A percentile compares a stretch with the other conserved stretches of the same genome.
phyloP scores from a whole-genome alignment of 2,888 invertebrate species.

The Eupithecia subumbrata region DNA sequence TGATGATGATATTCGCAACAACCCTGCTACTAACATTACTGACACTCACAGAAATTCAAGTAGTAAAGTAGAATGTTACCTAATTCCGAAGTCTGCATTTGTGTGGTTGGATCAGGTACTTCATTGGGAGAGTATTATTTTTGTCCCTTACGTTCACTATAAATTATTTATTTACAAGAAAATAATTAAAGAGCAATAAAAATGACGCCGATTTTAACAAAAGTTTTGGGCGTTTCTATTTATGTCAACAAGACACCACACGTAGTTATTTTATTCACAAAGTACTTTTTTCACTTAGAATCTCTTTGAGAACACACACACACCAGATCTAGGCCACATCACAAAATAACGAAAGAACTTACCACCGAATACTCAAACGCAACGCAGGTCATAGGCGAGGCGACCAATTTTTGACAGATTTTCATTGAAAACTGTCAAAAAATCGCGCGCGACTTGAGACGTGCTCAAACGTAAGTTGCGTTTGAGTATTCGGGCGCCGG shows the following conservation, averaged over 20 bases:
- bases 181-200: background rate
- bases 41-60: background rate
- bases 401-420: too few species aligned
- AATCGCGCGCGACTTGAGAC: too few species aligned
- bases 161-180: background rate
- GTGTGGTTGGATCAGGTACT: conserved; percentile 36
- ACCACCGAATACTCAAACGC: too few species aligned
- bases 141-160: conserved; percentile 15
- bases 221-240: background rate
- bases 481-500: too few species aligned
- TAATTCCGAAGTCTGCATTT: conserved; percentile 45
- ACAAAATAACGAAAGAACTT: background rate
- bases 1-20: too few species aligned
- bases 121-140: conserved; percentile 31
- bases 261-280: too few species aligned
- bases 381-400: too few species aligned
- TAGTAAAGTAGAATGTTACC: conserved; percentile 27
- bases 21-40: too few species aligned
- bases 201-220: background rate
- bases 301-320: too few species aligned
- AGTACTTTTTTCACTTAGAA: too few species aligned
- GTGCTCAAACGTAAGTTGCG: too few species aligned
- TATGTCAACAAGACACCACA: background rate
- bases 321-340: background rate
- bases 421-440: too few species aligned